Conservation (phyloP, 2,888 invertebrate species). For the Orthosia incerta region DNA sequence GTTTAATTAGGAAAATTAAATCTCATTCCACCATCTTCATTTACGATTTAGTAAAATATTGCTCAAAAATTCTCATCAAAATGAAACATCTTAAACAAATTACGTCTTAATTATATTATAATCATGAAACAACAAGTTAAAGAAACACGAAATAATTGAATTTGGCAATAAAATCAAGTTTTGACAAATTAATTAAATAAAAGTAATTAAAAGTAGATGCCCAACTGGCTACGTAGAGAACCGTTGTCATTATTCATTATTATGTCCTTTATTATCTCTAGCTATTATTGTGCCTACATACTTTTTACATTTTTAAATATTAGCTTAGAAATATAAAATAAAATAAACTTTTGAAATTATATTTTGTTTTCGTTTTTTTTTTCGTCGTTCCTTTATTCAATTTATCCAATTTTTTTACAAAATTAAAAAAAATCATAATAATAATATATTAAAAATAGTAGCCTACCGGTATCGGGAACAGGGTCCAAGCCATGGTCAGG, state of each 20-base stretch:
- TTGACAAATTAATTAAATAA: constrained; percentile 22
- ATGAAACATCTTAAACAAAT: constrained; percentile 30
- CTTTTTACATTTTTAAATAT: no score
- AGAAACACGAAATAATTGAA: constrained; percentile 26
- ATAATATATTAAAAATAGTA: no score
- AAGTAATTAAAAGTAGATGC: background rate
- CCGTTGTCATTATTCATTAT: background rate
- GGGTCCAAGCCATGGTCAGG: no score
- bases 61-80: constrained; percentile 10
- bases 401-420: no score
- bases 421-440: no score
- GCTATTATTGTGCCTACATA: no score
- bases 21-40: constrained; percentile 33
- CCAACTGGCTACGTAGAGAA: background rate
- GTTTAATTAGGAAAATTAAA: constrained; percentile 43
- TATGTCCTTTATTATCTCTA: no score
- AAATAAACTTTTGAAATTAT: no score
- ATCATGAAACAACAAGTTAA: constrained; percentile 32
- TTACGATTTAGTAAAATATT: constrained; percentile 14
- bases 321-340: no score
- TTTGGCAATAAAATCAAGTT: constrained; percentile 20
- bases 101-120: constrained; percentile 33
- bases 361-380: no score
- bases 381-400: no score
- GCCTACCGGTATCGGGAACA: no score